Conservation (phyloP, 1,140 invertebrate species). For the Stegodyphus dumicola region DNA sequence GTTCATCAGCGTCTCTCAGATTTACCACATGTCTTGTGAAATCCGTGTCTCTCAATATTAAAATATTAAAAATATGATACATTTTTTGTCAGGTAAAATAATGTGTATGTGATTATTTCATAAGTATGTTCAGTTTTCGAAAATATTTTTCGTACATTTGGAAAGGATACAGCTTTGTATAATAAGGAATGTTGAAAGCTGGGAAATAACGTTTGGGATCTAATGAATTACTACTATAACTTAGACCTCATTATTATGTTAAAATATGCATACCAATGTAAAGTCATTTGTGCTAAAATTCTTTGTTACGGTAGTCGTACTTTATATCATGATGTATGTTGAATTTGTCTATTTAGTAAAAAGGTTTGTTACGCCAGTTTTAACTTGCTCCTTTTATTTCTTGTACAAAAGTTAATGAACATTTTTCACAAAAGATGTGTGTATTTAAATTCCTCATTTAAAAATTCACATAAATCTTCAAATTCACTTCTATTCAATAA, state of each 20-base stretch:
- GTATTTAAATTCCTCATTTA: no score
- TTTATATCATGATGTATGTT: slow-evolving; percentile 61
- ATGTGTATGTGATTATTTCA: no score
- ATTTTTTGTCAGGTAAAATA: no score
- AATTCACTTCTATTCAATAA: no score
- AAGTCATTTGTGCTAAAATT: slow-evolving; percentile 37
- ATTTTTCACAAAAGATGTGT: no score
- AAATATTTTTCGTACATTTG: slow-evolving; percentile 1
- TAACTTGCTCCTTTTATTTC: slow-evolving; percentile 18
- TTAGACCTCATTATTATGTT: slow-evolving; percentile 46
- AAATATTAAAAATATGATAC: no score
- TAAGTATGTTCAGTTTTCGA: not conserved
- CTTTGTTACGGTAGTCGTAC: slow-evolving; percentile 59
- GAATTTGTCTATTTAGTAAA: slow-evolving; percentile 61
- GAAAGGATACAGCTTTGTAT: slow-evolving; percentile 39
- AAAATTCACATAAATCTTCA: no score
- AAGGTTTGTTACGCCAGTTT: slow-evolving; percentile 59
- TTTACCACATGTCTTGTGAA: no score
- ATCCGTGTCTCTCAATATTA: no score
- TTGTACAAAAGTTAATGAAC: not conserved
- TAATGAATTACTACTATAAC: slow-evolving; percentile 7
- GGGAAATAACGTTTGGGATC: slow-evolving; percentile 42
- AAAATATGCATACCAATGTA: slow-evolving; percentile 41
- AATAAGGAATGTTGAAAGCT: slow-evolving; percentile 57
- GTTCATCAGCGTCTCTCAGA: no score